Base-by-base conservation (phyloP, 2,888 invertebrate genomes). In the Ctenicera cuprea region DNA sequence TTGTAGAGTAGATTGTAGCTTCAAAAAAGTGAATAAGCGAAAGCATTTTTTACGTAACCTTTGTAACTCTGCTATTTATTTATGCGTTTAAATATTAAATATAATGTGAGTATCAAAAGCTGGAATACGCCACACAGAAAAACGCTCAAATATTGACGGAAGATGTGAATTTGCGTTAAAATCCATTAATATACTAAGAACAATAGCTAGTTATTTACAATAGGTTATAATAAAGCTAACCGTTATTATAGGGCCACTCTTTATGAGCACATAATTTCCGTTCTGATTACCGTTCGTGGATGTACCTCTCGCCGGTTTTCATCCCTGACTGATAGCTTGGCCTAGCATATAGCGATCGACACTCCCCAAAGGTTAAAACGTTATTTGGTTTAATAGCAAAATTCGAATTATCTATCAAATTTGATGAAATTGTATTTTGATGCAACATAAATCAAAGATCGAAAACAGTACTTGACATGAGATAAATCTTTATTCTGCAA, bases 201-300 rank as follows among this genome's bases (percentile, higher is more conserved):
- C 18, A 48, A 16, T 48, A 48, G 48, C 4, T 33, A 1, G 8
- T 14, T 48, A 48, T 54, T 26, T 54, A 22, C 22, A 30, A 33
- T 14, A 26, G 54, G 48, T 54, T 54, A 54, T 30, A 54, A 54
- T 30, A 54, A 54, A 7, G 14, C 16, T 33, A 59, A 59, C 8
- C 59, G 59, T 59, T 70, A 50, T 70, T 70, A 63, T 63, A 54
- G 33, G 65, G 57, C 26, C 57, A 71, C 71, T 65, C 45, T 65
- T 65, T 71, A 71, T 30, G 50, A 61, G 66, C 50, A 37, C 66
- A 38, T 66, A 72, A 72, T 72, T 72, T 72, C 72, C 72, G 72
- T 66, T 66, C 30, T 66, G 72, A 72, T 72, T 72, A 66, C 62
- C 38, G 50, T 62, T 66, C 64, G 61, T 61, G 38, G 61, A 66